Conservation (phyloP, 1,140 invertebrate genomes). For the Drosophila punjabiensis region DNA sequence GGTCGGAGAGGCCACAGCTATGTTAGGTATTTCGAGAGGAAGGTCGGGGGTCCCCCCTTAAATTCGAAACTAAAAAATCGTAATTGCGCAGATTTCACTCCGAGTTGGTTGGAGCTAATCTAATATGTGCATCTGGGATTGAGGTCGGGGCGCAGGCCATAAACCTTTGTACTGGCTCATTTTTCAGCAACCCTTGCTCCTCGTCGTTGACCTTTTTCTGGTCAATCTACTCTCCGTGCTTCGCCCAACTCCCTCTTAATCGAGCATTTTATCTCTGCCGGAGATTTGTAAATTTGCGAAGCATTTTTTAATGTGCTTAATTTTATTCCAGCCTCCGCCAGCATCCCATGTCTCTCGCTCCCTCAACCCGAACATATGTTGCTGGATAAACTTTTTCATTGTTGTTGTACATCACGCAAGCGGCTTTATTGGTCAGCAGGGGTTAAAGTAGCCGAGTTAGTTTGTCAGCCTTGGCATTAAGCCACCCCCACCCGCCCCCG, state of each 20-base stretch:
- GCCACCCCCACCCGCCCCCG: conserved; percentile 5
- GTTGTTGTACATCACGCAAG: conserved; percentile 79
- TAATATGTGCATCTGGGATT: conserved; percentile 64
- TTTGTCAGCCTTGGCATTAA: conserved; percentile 77
- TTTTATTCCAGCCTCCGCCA: conserved; percentile 64
- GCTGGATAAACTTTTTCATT: conserved; percentile 68
- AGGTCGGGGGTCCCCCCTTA: neutral
- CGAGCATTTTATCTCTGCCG: conserved; percentile 40
- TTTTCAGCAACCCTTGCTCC: conserved; percentile 53
- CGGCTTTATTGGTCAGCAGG: conserved; percentile 83
- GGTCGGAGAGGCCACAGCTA: conserved; percentile 46
- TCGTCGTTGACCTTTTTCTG: conserved; percentile 64
- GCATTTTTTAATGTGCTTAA: conserved; percentile 83
- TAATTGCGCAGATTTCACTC: conserved; percentile 17
- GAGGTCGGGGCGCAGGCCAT: neutral
- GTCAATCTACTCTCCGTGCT: conserved; percentile 25
- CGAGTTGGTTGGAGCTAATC: conserved; percentile 43
- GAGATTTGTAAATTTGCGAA: conserved; percentile 83
- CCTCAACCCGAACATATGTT: conserved; percentile 64
- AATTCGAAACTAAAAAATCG: conserved; percentile 24
- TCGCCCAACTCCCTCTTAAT: conserved; percentile 21
- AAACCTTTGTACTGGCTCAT: conserved; percentile 51
- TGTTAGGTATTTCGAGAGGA: conserved; percentile 23
- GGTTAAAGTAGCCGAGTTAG: conserved; percentile 75
- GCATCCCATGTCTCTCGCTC: neutral